Evolutionary conservation across 2,797 vertebrate species (phyloP).

Genomic region (Helarctos malayanus): DNA sequence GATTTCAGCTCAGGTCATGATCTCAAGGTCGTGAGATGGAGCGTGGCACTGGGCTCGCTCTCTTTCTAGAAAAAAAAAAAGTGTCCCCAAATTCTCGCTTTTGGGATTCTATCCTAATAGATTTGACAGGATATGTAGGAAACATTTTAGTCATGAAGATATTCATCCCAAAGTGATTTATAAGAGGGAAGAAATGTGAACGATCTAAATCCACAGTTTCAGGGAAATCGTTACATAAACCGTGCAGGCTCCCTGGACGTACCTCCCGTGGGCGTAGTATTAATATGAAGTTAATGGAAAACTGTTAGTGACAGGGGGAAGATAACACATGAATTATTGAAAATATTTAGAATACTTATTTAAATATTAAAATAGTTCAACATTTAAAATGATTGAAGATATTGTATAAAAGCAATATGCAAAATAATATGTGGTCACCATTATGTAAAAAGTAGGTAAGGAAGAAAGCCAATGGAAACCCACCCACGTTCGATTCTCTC

Average conservation of each 20-base stretch:
- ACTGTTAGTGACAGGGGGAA: neutral
- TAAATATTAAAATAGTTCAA: neutral
- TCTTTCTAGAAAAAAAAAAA: neutral
- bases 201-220: too few species aligned
- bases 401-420: neutral
- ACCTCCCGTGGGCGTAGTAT: neutral
- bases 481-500: neutral
- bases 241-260: neutral
- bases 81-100: neutral
- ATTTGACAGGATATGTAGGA: neutral
- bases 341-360: neutral
- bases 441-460: too few species aligned
- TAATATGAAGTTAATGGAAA: neutral
- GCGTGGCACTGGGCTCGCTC: fast-evolving
- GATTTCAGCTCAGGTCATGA: neutral
- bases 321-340: neutral
- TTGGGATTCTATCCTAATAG: neutral
- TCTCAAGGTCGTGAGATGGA: neutral
- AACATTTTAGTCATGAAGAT: neutral
- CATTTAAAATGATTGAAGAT: neutral
- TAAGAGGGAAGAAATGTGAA: neutral
- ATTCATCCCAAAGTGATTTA: neutral
- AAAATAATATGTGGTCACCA: neutral
- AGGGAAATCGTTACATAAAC: neutral
- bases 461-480: neutral